Evolutionary conservation across 2,888 invertebrate species (phyloP).

Genomic region (Salpingus planirostris): DNA sequence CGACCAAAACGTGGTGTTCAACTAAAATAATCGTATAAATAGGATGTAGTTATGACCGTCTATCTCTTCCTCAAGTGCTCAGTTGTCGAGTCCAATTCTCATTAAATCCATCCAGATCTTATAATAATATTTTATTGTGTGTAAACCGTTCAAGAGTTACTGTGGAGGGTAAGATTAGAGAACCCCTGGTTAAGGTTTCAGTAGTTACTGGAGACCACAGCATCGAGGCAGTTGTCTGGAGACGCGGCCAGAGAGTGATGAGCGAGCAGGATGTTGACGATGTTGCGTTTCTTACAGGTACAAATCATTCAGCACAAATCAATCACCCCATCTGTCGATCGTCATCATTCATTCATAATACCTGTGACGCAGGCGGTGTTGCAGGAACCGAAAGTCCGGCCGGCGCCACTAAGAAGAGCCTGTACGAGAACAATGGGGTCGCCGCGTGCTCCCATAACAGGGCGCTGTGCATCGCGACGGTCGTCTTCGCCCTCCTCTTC

Average conservation of each 20-base stretch:
- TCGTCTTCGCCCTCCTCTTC: constrained; percentile 72
- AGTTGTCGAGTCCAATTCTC: constrained; percentile 10
- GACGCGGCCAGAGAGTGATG: constrained; percentile 52
- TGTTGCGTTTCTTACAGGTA: constrained; percentile 86
- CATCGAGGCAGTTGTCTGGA: constrained; percentile 45
- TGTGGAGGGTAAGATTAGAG: constrained; percentile 39
- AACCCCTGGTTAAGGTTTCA: constrained; percentile 42
- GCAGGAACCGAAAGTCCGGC: constrained; percentile 54
- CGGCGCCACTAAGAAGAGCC: constrained; percentile 54
- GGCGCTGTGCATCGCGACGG: constrained; percentile 71
- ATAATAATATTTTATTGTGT: constrained; percentile 15
- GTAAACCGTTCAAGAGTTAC: constrained; percentile 26
- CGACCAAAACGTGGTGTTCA: constrained; percentile 25
- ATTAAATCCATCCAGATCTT: constrained; percentile 16
- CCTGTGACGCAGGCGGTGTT: constrained; percentile 43
- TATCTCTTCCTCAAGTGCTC: constrained; percentile 16
- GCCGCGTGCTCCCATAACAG: constrained; percentile 82
- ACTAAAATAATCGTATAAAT: constrained; percentile 15
- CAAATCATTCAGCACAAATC: constrained; percentile 28
- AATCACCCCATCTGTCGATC: constrained; percentile 32
- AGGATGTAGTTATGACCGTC: constrained; percentile 17
- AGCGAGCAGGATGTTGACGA: constrained; percentile 89
- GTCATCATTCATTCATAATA: constrained; percentile 38
- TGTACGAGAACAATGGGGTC: constrained; percentile 67
- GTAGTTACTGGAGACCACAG: constrained; percentile 41